Evolutionary conservation across 2,797 vertebrate genomes (phyloP), one percentile per base, ranked within the genome.

Genomic region (Calcarius lapponicus): DNA sequence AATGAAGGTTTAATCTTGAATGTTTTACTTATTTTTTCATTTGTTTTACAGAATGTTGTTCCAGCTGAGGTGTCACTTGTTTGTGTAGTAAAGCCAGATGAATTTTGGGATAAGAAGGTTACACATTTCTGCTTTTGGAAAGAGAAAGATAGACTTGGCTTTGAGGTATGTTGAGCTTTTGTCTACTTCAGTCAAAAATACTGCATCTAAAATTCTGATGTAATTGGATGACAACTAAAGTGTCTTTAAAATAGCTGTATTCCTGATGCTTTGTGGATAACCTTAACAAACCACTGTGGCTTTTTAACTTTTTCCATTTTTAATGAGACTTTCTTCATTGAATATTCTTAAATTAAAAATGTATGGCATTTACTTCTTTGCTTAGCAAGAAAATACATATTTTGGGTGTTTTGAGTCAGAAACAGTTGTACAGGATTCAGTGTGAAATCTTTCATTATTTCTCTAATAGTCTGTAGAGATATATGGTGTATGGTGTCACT

Each of bases 121-220:
- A 99, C 99, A 5, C 99, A 99, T 96, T 99, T 99, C 97, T 99
- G 99, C 96, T 99, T 99, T 98, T 99, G 99, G 99, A 99, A 99
- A 97, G 99, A 99, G 96, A 99, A 99, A 71, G 99, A 99, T 97
- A 98, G 99, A 54, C 98, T 99, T 95, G 99, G 99, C 80, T 99
- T 99, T 96, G 99, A 99, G 99, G 99, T 99, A 97, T 92, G 94
- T 96, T 80, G 51, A 81, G 24, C 26, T 83, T 79, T 24, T 67
- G 14, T 72, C 36, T 86, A 11, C 51, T 73, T 82, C 11, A 65
- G 26, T 84, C 25, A 72, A 43, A 73, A 87, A 32, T 61, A 57
- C 8, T 6, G 5, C 57, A 82, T 85, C 9, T 84, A 19, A 25
- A 89, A n/a, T 58, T 17, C 6, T 95, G 38, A 13, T 76, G 11